Base-by-base conservation (phyloP, 92 coral and sea anemone genomes). In the Zoanthus sociatus region DNA sequence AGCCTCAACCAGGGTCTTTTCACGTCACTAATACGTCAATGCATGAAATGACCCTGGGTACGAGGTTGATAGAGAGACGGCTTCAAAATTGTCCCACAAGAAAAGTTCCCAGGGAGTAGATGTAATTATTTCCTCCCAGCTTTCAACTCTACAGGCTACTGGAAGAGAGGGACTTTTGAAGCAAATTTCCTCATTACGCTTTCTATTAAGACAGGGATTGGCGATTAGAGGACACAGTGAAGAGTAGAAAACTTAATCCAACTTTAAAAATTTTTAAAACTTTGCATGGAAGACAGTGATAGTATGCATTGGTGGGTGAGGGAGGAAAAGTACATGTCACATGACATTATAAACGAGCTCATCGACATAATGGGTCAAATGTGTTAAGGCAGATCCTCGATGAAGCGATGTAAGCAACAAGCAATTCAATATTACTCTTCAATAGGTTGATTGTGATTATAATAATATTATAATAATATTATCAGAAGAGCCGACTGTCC, bases 321-420 rank as follows among this genome's bases (percentile, higher is more conserved):
- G 8, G 70, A 85, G 37, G 82, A 79, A 74, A 85, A 67, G 31
- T 85, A 85, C 75, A 69, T 85, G 58, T 72, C 82, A 58, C 88
- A 85, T 58, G 88, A 85, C 18, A 85, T 73, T 20, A 75, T 73
- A 44, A 85, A 73, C 72, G 83, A 85, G 26, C 60, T 85, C 53
- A 84, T 84, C 53, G 72, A 71, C 46, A 84, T 84, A 78, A 71
- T 84, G 79, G 71, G 76, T 45, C 71, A 73, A n/a, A 68, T 26
- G 81, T 71, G 20, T 63, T 53, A 79, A 53, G 71, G 14, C 20
- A 45, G 67, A 13, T 77, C 18, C 47, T 77, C 61, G 89, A 87
- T 72, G 77, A 87, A 77, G 89, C 84, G 68, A 87, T 47, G 54
- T 67, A 17, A 87, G 90, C 72, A 78, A 87, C 77, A 87, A 45